Conservation (phyloP, 2,888 invertebrate genomes). For the Apamea sordens region DNA sequence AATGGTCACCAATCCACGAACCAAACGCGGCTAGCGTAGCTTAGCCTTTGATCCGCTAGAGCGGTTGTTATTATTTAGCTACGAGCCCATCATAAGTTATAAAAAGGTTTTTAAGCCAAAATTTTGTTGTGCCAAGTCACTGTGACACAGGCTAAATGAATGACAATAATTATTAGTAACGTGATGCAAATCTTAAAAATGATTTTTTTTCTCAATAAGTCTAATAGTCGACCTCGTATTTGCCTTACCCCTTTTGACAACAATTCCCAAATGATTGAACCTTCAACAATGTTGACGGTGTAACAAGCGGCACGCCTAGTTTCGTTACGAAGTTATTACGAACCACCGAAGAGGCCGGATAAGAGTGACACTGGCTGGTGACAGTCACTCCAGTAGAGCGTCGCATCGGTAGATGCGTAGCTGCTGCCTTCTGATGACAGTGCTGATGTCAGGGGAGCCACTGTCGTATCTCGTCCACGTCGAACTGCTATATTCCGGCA, state of each 20-base stretch:
- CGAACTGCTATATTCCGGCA: background rate
- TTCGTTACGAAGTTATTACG: background rate
- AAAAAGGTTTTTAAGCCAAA: background rate
- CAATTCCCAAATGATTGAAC: fast-evolving
- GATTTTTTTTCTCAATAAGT: background rate
- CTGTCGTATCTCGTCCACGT: background rate
- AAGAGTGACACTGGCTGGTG: background rate
- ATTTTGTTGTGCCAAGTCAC: background rate
- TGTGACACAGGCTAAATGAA: background rate
- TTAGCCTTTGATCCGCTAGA: too few species aligned
- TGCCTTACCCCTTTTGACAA: background rate
- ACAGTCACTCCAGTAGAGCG: background rate
- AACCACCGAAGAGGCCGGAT: background rate
- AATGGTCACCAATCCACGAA: too few species aligned
- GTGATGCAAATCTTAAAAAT: background rate
- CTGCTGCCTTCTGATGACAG: background rate
- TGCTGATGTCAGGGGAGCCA: background rate
- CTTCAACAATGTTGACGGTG: background rate
- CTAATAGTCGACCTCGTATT: background rate
- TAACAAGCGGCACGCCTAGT: background rate
- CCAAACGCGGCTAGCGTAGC: too few species aligned
- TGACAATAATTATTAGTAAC: background rate
- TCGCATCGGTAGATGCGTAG: background rate
- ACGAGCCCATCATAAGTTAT: background rate
- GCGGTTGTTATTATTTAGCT: too few species aligned